A percentile compares a stretch with the other conserved stretches of the same genome.
Evolutionary conservation across 2,797 vertebrate genomes (phyloP).

Genomic region (Streptopelia turtur): DNA sequence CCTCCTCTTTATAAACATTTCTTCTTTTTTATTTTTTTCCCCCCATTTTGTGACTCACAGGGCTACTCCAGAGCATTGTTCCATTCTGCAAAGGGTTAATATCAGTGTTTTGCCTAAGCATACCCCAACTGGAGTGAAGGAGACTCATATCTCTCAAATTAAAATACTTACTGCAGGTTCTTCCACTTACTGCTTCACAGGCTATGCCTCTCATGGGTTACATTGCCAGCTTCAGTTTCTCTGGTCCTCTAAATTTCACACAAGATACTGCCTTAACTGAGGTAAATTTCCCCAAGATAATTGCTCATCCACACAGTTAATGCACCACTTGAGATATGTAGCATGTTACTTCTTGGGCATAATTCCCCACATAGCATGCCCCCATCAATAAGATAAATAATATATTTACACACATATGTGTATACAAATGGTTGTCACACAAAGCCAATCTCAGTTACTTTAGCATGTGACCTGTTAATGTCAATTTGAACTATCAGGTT

Average conservation of each 20-base stretch:
- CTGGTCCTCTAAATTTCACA: neutral
- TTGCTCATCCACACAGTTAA: neutral
- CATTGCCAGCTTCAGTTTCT: neutral
- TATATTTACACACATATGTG: neutral
- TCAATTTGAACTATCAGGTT: neutral
- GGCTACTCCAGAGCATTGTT: neutral
- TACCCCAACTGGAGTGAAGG: accelerated
- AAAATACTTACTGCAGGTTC: neutral
- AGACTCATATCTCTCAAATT: neutral
- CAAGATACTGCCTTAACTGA: neutral
- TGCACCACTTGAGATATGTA: neutral
- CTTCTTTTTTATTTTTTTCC: too few species aligned
- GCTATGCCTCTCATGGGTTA: neutral
- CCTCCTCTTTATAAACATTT: too few species aligned
- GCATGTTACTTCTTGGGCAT: neutral
- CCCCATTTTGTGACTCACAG: neutral
- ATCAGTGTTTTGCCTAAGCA: neutral
- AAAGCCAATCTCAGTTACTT: neutral
- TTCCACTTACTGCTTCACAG: neutral
- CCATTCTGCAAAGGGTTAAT: neutral
- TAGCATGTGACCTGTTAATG: neutral
- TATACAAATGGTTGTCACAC: neutral
- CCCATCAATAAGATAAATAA: neutral
- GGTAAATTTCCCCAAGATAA: neutral
- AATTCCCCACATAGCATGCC: neutral